Conservation (phyloP, 2,888 invertebrate species). For the Syrphus vitripennis region DNA sequence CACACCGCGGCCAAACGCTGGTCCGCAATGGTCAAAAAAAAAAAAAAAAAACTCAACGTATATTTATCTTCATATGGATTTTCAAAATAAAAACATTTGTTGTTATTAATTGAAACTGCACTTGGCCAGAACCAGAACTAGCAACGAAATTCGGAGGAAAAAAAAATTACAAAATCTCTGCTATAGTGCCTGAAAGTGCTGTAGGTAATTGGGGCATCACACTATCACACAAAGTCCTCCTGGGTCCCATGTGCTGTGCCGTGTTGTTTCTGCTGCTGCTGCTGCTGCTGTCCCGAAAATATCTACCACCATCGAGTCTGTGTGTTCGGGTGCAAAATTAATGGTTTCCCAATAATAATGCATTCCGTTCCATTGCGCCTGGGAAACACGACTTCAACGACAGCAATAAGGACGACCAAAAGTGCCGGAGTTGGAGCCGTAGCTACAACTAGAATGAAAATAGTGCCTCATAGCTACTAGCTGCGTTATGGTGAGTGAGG, state of each 20-base stretch:
- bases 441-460: neutral
- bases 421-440: neutral
- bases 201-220: constrained; percentile 64
- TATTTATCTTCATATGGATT: neutral
- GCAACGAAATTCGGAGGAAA: neutral
- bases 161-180: constrained; percentile 10
- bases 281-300: constrained; percentile 68
- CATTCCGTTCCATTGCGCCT: constrained; percentile 65
- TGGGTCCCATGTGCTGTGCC: constrained; percentile 65
- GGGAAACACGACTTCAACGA: constrained; percentile 39
- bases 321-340: constrained; percentile 63
- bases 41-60: neutral
- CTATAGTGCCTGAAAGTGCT: constrained; percentile 3
- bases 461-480: constrained; percentile 31
- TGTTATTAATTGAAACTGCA: constrained; percentile 67
- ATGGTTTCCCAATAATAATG: constrained; percentile 70
- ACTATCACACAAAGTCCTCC: constrained; percentile 29
- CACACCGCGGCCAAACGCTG: constrained; percentile 58
- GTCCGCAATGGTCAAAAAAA: constrained; percentile 35
- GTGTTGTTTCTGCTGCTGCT: too few species aligned
- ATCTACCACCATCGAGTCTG: constrained; percentile 10
- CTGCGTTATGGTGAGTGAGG: neutral
- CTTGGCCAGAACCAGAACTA: constrained; percentile 1
- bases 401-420: neutral
- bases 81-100: constrained; percentile 61